phyloP scores from a whole-genome alignment of 2,888 invertebrate genomes.

The Pyralis farinalis region DNA sequence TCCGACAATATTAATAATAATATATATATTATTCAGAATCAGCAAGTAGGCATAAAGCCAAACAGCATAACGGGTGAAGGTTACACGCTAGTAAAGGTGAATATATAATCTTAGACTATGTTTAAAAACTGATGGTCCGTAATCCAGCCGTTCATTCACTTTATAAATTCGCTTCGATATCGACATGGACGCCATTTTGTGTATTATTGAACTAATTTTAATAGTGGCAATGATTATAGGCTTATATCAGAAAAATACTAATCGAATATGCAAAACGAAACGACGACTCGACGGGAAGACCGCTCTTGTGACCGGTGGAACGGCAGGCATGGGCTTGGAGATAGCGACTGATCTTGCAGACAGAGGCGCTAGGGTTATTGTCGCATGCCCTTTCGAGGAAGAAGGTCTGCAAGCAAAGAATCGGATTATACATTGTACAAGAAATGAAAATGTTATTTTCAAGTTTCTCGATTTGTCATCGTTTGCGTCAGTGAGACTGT shows the following conservation, averaged over 20 bases:
- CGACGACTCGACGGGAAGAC: slow-evolving; percentile 20
- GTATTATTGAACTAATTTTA: not conserved
- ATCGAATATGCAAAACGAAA: slow-evolving; percentile 19
- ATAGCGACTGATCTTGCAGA: slow-evolving; percentile 21
- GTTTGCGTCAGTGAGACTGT: slow-evolving; percentile 85
- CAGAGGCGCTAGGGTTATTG: slow-evolving; percentile 23
- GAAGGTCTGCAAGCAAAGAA: slow-evolving; percentile 49
- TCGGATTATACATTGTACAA: slow-evolving; percentile 79
- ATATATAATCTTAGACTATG: too few relatives aligned
- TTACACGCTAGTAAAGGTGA: too few relatives aligned
- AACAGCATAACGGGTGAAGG: too few relatives aligned
- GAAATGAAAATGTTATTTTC: slow-evolving; percentile 82
- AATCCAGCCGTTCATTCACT: not conserved
- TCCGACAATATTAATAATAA: too few relatives aligned
- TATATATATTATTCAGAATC: too few relatives aligned
- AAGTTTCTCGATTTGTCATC: slow-evolving; percentile 85
- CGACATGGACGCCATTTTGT: not conserved
- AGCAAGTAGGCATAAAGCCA: too few relatives aligned
- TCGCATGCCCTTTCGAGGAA: slow-evolving; percentile 21
- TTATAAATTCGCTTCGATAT: not conserved
- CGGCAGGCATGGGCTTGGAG: slow-evolving; percentile 22
- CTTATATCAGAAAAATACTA: slow-evolving; percentile 17
- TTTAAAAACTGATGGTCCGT: too few relatives aligned
- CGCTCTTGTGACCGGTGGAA: slow-evolving; percentile 23
- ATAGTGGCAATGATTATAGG: slow-evolving; percentile 1